Conservation (phyloP, 2,888 invertebrate genomes). For the Himalopsyche kuldschensis region DNA sequence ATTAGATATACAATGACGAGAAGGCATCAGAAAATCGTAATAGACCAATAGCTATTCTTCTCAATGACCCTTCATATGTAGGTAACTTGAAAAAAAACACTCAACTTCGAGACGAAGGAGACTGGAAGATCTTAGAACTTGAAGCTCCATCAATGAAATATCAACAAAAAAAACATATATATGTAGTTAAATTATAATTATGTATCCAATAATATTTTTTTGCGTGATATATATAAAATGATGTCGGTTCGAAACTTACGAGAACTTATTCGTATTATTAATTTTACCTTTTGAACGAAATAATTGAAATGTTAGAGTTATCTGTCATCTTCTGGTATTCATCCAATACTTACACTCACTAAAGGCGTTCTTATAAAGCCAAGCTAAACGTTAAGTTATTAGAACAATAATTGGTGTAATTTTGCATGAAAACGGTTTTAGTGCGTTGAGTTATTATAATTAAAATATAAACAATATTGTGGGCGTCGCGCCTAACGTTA, state of each 20-base stretch:
- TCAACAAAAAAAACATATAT: no score
- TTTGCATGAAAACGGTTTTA: neutral
- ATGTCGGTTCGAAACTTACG: neutral
- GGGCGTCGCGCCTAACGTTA: neutral
- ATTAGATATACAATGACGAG: no score
- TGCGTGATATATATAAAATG: neutral
- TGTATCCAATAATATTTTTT: no score
- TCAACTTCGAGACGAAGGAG: no score
- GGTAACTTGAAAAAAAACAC: no score
- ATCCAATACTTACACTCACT: neutral
- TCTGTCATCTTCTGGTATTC: neutral
- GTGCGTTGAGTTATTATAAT: neutral
- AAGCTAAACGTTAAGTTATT: neutral
- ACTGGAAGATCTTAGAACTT: no score
- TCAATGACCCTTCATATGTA: no score
- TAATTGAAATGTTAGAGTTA: neutral
- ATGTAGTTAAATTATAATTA: no score
- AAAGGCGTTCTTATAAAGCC: neutral
- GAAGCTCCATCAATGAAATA: no score
- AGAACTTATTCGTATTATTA: neutral
- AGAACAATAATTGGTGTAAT: constrained; percentile 1
- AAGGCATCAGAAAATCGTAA: no score
- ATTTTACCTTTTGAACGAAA: no score
- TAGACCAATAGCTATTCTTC: no score
- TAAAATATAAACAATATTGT: constrained; percentile 1